Evolutionary conservation across 2,797 vertebrate species (phyloP), one percentile per base, ranked within the genome.

Genomic region (Dendrocincla fuliginosa): DNA sequence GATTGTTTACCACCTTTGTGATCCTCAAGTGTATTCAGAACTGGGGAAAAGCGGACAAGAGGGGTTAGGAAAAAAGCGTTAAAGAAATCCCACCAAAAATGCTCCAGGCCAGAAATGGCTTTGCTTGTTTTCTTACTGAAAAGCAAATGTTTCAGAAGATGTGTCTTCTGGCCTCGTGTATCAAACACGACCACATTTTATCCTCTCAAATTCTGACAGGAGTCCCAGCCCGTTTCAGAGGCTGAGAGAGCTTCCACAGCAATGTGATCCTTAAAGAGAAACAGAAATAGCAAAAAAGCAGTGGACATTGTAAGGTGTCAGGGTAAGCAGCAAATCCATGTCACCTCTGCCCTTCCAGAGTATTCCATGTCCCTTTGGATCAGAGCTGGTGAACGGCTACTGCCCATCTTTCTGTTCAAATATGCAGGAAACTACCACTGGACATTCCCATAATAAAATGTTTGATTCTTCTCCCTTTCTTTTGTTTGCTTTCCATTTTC

Each of bases 1-100:
- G 0, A 23, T 67, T 80, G 18, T 70, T 89, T 83, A 56, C 64
- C 73, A 74, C 78, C 79, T 83, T 60, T 82, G 44, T 2, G 3
- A 80, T 25, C 14, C 52, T 60, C 37, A 25, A 67, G 30, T 32
- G 61, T 35, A 18, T 84, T 82, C 71, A 73, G 81, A 89, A 52
- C 55, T 74, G 78, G n/a, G 22, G 14, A 12, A 13, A 87, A 80
- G 75, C 1, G 2, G 46, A 35, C 33, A 41, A 52, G n/a, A 85
- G 28, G 18, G 27, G 2, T 13, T 16, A 63, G 30, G 37, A 50
- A 88, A 85, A 70, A 83, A 68, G 5, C 63, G 61, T 79, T 59
- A 82, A 94, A 67, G 63, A 90, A 93, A 92, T 90, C 52, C 60
- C 41, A 63, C 35, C 76, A 65, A 73, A 90, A 87, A 59, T 49